Evolutionary conservation across 1,140 invertebrate genomes (phyloP).

Genomic region (Phymastichus coffea): DNA sequence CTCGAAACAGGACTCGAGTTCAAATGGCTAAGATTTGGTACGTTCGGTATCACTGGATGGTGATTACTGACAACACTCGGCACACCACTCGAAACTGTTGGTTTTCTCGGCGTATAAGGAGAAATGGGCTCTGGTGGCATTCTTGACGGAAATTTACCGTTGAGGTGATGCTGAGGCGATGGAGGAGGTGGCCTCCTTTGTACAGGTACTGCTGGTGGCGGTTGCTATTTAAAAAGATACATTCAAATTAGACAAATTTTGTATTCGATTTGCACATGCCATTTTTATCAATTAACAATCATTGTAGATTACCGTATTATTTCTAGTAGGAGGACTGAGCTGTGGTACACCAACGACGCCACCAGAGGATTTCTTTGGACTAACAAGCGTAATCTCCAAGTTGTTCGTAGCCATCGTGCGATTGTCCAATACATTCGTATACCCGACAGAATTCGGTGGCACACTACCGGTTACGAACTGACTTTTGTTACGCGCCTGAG

Average conservation of each 20-base stretch:
- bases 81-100: conserved; percentile 1
- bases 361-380: conserved; percentile 38
- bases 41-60: conserved; percentile 49
- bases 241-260: not conserved
- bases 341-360: not conserved
- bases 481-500: conserved; percentile 10
- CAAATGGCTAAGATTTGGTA: conserved; percentile 52
- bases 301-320: conserved; percentile 29
- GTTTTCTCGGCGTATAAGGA: conserved; percentile 49
- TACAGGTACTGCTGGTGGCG: conserved; percentile 22
- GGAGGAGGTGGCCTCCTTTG: conserved; percentile 27
- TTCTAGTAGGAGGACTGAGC: conserved; percentile 39
- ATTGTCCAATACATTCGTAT: conserved; percentile 47
- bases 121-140: conserved; percentile 41
- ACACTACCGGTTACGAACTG: conserved; percentile 17
- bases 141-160: conserved; percentile 45
- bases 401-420: conserved; percentile 53
- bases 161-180: conserved; percentile 23
- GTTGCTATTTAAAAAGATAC: not conserved
- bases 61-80: conserved; percentile 20
- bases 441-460: conserved; percentile 24
- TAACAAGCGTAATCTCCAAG: conserved; percentile 53
- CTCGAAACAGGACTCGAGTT: no score
- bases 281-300: no score
- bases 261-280: no score